Conservation (phyloP, 2,888 invertebrate genomes). For the Cephus nigrinus region DNA sequence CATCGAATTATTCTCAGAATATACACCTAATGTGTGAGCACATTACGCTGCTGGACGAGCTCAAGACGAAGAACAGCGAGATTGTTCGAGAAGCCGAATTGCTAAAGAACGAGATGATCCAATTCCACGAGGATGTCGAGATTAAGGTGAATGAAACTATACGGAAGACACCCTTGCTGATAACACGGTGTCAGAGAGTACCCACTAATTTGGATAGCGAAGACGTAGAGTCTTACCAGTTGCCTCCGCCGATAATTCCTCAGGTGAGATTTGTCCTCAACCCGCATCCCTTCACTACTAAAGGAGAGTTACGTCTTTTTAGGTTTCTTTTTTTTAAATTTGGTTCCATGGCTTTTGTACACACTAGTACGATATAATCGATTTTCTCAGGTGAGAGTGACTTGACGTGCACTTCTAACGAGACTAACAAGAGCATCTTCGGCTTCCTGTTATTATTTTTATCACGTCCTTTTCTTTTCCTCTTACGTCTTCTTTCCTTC, state of each 20-base stretch:
- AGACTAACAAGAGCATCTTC: neutral
- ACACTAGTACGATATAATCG: neutral
- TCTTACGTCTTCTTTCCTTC: neutral
- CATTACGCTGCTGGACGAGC: conserved; percentile 74
- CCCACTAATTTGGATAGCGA: conserved; percentile 72
- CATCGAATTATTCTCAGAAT: conserved; percentile 66
- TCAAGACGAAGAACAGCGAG: conserved; percentile 74
- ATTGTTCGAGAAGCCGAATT: conserved; percentile 75
- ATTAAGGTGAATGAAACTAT: conserved; percentile 79
- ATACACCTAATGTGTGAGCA: conserved; percentile 87
- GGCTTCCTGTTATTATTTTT: neutral
- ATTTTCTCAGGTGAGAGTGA: neutral
- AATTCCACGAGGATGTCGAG: conserved; percentile 81
- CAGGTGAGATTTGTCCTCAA: conserved; percentile 52
- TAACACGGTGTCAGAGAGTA: conserved; percentile 73
- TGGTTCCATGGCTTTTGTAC: neutral
- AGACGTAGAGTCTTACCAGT: conserved; percentile 65
- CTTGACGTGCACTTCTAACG: neutral
- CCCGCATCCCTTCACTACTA: neutral
- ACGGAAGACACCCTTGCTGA: conserved; percentile 79
- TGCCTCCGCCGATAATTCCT: conserved; percentile 70
- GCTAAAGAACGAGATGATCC: conserved; percentile 77
- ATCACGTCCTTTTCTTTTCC: neutral
- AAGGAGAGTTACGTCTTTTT: neutral
- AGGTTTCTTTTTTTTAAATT: neutral